Evolutionary conservation across 1,140 invertebrate species (phyloP), one percentile per base, ranked within the genome.

Genomic region (Dolichoris vasculosae): DNA sequence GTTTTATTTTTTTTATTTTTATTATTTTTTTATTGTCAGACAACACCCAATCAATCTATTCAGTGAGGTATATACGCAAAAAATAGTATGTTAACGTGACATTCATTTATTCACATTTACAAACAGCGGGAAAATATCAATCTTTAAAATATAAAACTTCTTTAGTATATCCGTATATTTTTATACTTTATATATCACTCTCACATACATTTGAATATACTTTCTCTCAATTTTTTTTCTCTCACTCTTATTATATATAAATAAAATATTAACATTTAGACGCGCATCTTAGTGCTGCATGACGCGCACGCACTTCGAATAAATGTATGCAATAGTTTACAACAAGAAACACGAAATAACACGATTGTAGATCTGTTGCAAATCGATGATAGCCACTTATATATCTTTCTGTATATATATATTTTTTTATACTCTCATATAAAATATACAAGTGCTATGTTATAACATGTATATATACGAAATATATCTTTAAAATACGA

Each of bases 1-100:
- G 81, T 91, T 91, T 90, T 90, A 55, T 78, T 82, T 89, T 91
- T 84, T 69, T 71, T 35, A 75, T 38, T 83, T 82, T 59, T 46
- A 59, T 63, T 63, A 13, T 76, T 63, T 51, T 63, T 59, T 30
- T 90, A 90, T 90, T 89, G 89, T 91, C 89, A 59, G 86, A 90
- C 87, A 91, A 90, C 88, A 90, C 86, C 84, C 87, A 86, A 59
- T 86, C 73, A 59, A 86, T 82, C 67, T 82, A 82, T 77, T 78
- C 80, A 78, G 71, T 78, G 79, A 86, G 73, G 79, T 82, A 78
- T 67, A 32, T 77, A 86, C 67, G 80, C 84, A 73, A 77, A 78
- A 75, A 75, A 77, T 51, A 67, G 32, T 64, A 82, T 55, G 13
- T 55, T 55, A 43, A 35, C 13, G 64, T 84, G 59, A 80, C 83